Evolutionary conservation across 2,888 invertebrate species (phyloP), one percentile per base, ranked within the genome.

Genomic region (Rhogogaster chlorosoma): DNA sequence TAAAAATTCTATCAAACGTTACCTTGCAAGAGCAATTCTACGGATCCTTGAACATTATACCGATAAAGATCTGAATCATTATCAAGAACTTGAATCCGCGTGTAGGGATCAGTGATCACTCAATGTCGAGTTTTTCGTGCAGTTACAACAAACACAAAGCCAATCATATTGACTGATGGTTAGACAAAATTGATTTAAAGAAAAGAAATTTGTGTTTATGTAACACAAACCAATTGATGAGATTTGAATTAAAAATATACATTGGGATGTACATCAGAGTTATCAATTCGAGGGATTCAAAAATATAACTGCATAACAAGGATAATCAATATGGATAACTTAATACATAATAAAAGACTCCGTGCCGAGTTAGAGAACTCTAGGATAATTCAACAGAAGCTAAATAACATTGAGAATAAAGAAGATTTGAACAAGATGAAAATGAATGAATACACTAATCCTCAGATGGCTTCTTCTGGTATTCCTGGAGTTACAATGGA

Each of bases 401-500:
- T 90, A n/a, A 87, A 85, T 67, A 88, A 91, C 18, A 90, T 91
- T 67, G 88, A 90, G 49, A 85, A 90, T n/a, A 89, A 88, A 80
- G 90, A 91, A 83, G 85, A 86, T n/a, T 84, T 88, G 36, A 89
- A 90, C 82, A 89, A 88, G 61, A 87, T 88, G 67, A 90, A 89
- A 83, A 90, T 91, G 91, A 91, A 91, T 84, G 88, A 89, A 61
- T 91, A 91, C 83, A 90, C 89, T 26, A 89, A 88, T 86, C 89
- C 90, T 15, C 92, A 98, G 98, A 99, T 99, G 98, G 97, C 97
- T 85, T 96, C 97, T 86, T 98, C 98, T 0, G 98, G 98, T 18
- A 98, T 99, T 89, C 96, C 97, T 77, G 98, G 99, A 10, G 98
- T 99, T 83, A 98, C 98, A 67, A 96, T 97, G 87, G 97, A 98